A percentile compares a stretch with the other conserved stretches of the same genome.
Evolutionary conservation across 2,888 invertebrate species (phyloP).

Genomic region (Bellardia pandia): DNA sequence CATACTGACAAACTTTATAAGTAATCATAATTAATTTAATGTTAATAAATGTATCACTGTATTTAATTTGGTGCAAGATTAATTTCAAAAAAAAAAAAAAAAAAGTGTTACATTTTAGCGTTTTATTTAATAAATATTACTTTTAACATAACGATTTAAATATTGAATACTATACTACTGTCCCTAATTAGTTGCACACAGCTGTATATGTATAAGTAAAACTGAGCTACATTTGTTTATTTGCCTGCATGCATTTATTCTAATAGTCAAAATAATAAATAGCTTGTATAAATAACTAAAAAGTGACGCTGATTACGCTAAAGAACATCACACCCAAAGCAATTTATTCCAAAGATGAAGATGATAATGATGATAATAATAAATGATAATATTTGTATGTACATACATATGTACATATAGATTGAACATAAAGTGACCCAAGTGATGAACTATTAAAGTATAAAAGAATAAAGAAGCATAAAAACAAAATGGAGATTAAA

Average conservation of each 20-base stretch:
- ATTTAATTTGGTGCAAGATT: too few relatives aligned
- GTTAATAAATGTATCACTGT: too few relatives aligned
- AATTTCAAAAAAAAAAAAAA: too few relatives aligned
- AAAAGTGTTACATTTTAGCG: too few relatives aligned
- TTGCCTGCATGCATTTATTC: conserved; percentile 5
- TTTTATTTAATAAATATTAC: too few relatives aligned
- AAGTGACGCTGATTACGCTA: conserved; percentile 52
- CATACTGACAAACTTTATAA: too few relatives aligned
- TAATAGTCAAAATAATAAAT: conserved; percentile 33
- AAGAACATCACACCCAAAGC: conserved; percentile 69
- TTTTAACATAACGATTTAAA: too few relatives aligned
- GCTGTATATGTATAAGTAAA: too few relatives aligned
- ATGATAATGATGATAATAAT: conserved; percentile 27
- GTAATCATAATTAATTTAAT: too few relatives aligned
- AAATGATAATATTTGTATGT: conserved; percentile 20
- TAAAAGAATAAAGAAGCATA: background rate
- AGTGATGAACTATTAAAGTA: conserved; percentile 41
- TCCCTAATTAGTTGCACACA: too few relatives aligned
- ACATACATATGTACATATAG: background rate
- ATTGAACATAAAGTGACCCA: conserved; percentile 33
- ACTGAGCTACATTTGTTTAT: too few relatives aligned
- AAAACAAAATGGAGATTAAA: background rate
- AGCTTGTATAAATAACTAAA: conserved; percentile 32
- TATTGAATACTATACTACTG: too few relatives aligned
- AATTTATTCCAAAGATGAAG: conserved; percentile 59